These are phyloP conservation scores for Forpus xanthops DNA, from an alignment of 2,797 vertebrate genomes.

Conservation along the genomic window DNA sequence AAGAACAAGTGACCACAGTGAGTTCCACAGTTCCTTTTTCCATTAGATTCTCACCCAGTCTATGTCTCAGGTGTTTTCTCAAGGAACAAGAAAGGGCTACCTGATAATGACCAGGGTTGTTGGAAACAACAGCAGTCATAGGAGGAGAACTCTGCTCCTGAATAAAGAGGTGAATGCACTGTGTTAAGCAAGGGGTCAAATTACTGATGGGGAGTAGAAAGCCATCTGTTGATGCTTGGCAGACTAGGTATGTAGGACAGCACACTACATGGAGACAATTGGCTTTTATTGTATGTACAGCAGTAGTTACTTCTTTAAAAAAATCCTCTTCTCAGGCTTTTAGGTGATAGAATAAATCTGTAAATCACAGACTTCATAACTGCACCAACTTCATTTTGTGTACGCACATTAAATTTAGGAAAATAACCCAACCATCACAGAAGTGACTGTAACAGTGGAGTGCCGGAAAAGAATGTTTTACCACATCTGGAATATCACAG, in stretches of 20 bases:
- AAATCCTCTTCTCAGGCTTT: conserved; percentile 10
- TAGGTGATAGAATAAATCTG: conserved; percentile 11
- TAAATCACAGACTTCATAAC: background rate
- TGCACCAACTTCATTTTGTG: background rate
- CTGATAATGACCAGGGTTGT: background rate
- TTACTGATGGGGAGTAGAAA: background rate
- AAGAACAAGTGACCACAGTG: background rate
- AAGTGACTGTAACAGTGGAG: background rate
- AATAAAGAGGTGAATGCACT: background rate
- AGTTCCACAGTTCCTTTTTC: background rate
- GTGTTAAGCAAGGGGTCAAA: background rate
- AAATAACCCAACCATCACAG: background rate
- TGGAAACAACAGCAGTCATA: background rate
- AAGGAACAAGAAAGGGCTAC: background rate
- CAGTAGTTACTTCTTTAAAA: conserved; percentile 37
- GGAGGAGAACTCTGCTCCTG: background rate
- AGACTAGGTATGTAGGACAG: background rate
- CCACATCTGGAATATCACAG: background rate
- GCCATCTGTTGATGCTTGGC: background rate
- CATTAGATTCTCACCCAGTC: background rate
- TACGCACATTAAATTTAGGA: background rate
- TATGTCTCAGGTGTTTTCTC: background rate
- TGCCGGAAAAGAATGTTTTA: background rate
- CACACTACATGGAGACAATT: background rate
- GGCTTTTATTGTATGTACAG: conserved; percentile 28